Base-by-base conservation (phyloP, 1,140 invertebrate genomes). In the Neodiprion fabricii region DNA sequence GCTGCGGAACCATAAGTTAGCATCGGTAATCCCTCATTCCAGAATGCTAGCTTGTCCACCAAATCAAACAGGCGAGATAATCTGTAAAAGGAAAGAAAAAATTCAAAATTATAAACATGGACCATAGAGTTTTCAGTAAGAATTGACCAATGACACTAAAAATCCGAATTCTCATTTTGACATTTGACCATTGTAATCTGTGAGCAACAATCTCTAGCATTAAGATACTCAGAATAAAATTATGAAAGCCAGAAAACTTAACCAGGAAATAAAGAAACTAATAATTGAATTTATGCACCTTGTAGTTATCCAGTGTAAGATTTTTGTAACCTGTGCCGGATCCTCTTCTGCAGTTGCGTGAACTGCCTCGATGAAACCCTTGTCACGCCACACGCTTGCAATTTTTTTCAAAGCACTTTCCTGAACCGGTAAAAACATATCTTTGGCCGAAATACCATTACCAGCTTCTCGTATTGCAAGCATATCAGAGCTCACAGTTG, bases 301-400 rank as follows among this genome's bases (percentile, higher is more conserved):
- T 67, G 79, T 84, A 10, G 82, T 83, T 53, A 86, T 53, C 84
- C 82, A 89, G 28, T 86, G 86, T 11, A 85, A 47, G 7, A 76
- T 72, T 49, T 83, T 73, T 0, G 85, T 88, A 17, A 87, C 78
- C 77, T 84, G 81, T 61, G 80, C 81, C 12, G 82, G 87, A 79
- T 85, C 83, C 77, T 86, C 82, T 14, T 86, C 85, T 70, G 91
- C 89, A 47, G 88, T 81, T 4, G 85, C 72, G 69, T 87, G 83
- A 72, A 93, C 78, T 4, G 91, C 90, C 76, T 92, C 90, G 2
- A 85, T 74, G 69, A 91, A 84, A 8, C 92, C 92, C 78, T 90
- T 89, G 76, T 93, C 92, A 53, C 89, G 83, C 84, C 87, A 89
- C 67, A 83, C 83, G 71, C 80, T 86, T 0, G 76, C 82, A 71